Conservation (phyloP, 2,888 invertebrate species). For the Buathra laborator region DNA sequence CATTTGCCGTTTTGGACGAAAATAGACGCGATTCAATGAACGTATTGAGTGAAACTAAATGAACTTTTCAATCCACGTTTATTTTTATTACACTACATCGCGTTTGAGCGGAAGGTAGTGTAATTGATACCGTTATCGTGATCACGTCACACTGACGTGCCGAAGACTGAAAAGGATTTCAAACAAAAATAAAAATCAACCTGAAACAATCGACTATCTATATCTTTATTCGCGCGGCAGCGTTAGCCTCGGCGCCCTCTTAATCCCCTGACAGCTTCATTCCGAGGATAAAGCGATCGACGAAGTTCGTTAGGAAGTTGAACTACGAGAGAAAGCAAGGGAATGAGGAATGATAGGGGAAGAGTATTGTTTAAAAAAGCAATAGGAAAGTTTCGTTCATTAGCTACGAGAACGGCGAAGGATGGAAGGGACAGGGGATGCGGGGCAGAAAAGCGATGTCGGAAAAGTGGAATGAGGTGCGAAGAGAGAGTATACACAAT, state of each 20-base stretch:
- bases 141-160: background rate
- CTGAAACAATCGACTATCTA: slow-evolving; percentile 28
- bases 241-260: slow-evolving; percentile 38
- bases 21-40: background rate
- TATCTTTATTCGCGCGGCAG: slow-evolving; percentile 37
- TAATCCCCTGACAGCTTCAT: slow-evolving; percentile 63
- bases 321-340: slow-evolving; percentile 63
- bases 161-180: background rate
- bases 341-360: slow-evolving; percentile 30
- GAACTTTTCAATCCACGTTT: background rate
- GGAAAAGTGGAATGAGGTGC: slow-evolving; percentile 37
- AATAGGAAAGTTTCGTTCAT: slow-evolving; percentile 78
- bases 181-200: slow-evolving; percentile 12
- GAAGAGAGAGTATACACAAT: slow-evolving; percentile 36
- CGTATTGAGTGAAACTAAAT: background rate
- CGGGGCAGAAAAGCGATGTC: slow-evolving; percentile 30
- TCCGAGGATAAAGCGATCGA: slow-evolving; percentile 74
- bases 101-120: background rate
- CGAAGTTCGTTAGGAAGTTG: slow-evolving; percentile 76
- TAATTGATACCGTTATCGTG: background rate
- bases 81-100: background rate
- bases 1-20: background rate
- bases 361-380: slow-evolving; percentile 77
- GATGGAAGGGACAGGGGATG: slow-evolving; percentile 16
- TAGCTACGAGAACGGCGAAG: slow-evolving; percentile 71